A percentile compares a stretch with the other conserved stretches of the same genome.
phyloP scores from a whole-genome alignment of 2,797 vertebrate genomes.

The Clarias laeviceps region DNA sequence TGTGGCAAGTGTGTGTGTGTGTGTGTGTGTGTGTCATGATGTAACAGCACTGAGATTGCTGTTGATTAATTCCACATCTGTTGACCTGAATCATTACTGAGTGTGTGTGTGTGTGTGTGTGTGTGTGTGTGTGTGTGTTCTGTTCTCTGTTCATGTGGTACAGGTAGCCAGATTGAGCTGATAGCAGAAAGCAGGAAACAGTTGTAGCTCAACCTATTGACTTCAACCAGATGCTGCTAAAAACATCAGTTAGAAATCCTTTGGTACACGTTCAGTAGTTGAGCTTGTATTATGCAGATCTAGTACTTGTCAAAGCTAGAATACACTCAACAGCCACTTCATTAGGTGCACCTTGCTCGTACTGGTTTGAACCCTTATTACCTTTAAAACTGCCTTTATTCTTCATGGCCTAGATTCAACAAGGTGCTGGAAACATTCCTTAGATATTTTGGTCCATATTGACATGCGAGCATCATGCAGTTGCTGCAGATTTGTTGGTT shows the following conservation, averaged over 20 bases:
- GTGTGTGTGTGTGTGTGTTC: conserved; percentile 32
- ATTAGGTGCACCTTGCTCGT: too few relatives aligned
- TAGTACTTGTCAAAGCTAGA: background rate
- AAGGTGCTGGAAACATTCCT: too few relatives aligned
- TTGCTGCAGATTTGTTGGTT: too few relatives aligned
- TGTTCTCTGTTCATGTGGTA: conserved; percentile 40
- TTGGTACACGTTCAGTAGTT: background rate
- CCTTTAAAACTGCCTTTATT: too few relatives aligned
- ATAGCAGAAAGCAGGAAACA: conserved; percentile 41
- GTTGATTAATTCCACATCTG: conserved; percentile 59
- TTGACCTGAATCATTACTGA: conserved; percentile 37
- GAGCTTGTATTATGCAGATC: background rate
- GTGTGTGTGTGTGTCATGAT: conserved; percentile 44
- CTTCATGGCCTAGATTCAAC: too few relatives aligned
- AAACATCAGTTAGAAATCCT: background rate
- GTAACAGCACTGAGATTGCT: conserved; percentile 41
- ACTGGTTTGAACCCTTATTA: too few relatives aligned
- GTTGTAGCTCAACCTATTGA: conserved; percentile 40
- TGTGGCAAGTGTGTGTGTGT: conserved; percentile 42
- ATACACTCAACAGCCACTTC: too few relatives aligned
- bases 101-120: conserved; percentile 15
- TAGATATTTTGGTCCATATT: too few relatives aligned
- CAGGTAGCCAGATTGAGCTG: conserved; percentile 38
- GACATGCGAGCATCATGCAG: too few relatives aligned
- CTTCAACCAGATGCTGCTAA: conserved; percentile 35